Evolutionary conservation across 1,140 invertebrate genomes (phyloP).

Genomic region (Aphidius gifuensis): DNA sequence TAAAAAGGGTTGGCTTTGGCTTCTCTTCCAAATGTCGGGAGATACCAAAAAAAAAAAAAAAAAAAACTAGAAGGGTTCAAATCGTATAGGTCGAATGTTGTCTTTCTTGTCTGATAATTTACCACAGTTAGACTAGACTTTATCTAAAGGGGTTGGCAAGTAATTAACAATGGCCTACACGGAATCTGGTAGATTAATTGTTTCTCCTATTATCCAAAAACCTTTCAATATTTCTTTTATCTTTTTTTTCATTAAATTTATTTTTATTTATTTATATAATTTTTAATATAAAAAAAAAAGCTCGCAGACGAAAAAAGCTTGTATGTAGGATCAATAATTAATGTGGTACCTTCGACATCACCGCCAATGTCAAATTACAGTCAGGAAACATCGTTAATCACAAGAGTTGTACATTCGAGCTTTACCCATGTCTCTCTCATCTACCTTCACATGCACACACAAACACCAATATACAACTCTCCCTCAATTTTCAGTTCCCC

Average conservation of each 20-base stretch:
- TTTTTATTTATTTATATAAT: constrained; percentile 1
- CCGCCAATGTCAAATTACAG: constrained; percentile 41
- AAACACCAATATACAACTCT: background rate
- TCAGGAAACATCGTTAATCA: constrained; percentile 37
- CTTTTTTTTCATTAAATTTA: background rate
- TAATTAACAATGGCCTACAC: too few relatives aligned
- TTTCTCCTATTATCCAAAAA: background rate
- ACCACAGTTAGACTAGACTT: too few relatives aligned
- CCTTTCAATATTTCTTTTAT: background rate
- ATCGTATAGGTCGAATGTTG: too few relatives aligned
- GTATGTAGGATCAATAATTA: constrained; percentile 24
- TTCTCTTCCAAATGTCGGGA: too few relatives aligned
- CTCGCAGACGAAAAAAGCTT: background rate
- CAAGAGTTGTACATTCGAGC: constrained; percentile 25
- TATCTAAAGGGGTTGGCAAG: too few relatives aligned
- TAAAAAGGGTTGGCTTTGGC: too few relatives aligned
- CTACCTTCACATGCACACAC: background rate
- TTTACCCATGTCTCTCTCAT: constrained; percentile 17
- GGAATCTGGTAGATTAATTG: too few relatives aligned
- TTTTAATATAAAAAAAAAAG: constrained; percentile 15
- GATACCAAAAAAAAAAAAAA: too few relatives aligned
- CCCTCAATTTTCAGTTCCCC: background rate
- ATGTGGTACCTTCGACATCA: constrained; percentile 36
- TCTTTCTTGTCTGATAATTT: too few relatives aligned
- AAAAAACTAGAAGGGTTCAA: too few relatives aligned